Conservation (phyloP, 1,140 invertebrate species). For the Schlechtendalia chinensis region DNA sequence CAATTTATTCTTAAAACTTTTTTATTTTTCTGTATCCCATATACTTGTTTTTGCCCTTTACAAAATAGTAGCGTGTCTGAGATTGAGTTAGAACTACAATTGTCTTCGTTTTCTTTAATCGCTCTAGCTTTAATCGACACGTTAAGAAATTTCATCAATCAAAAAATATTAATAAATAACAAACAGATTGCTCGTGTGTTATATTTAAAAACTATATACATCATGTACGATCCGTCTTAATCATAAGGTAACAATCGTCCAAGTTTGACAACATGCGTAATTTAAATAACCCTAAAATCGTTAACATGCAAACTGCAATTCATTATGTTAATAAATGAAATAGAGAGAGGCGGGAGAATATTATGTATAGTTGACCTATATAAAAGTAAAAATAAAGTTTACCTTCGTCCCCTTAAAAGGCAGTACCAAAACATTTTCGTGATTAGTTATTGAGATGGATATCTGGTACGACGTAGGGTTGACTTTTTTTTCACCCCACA, state of each 20-base stretch:
- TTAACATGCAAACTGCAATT: slow-evolving; percentile 19
- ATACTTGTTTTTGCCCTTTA: neutral
- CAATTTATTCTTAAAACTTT: too few relatives aligned
- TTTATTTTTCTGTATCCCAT: neutral
- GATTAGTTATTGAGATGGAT: slow-evolving; percentile 16
- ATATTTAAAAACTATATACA: neutral
- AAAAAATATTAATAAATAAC: neutral
- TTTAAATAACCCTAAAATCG: slow-evolving; percentile 1
- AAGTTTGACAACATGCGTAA: neutral
- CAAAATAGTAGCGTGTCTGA: neutral
- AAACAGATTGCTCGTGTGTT: neutral
- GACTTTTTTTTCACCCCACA: slow-evolving; percentile 20
- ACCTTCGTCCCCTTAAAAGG: slow-evolving; percentile 4
- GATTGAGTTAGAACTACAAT: too few relatives aligned
- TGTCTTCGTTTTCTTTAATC: too few relatives aligned
- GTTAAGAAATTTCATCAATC: neutral
- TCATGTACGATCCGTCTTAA: slow-evolving; percentile 8
- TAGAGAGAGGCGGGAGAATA: neutral
- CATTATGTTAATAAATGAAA: slow-evolving; percentile 46
- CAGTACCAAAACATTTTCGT: slow-evolving; percentile 30
- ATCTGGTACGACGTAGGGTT: slow-evolving; percentile 23
- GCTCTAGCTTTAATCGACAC: too few relatives aligned
- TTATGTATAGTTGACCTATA: slow-evolving; percentile 16
- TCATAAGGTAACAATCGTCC: slow-evolving; percentile 4
- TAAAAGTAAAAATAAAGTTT: slow-evolving; percentile 12